Evolutionary conservation across 2,797 vertebrate species (phyloP).

Genomic region (Scolopax bukidnonensis): DNA sequence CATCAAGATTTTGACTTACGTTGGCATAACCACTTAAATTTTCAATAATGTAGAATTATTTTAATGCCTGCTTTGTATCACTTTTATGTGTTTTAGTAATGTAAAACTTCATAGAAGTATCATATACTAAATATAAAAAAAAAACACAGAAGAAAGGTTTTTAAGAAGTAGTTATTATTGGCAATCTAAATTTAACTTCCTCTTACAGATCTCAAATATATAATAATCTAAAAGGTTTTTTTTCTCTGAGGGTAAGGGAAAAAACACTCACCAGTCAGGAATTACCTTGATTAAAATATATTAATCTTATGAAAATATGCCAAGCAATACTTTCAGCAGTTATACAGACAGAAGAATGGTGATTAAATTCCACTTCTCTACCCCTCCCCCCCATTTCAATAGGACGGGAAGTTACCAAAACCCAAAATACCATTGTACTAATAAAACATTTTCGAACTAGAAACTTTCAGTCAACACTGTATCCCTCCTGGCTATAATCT

Average conservation of each 20-base stretch:
- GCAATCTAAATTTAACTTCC: background rate
- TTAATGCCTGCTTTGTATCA: background rate
- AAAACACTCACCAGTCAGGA: background rate
- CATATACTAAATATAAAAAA: background rate
- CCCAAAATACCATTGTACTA: background rate
- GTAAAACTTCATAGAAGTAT: background rate
- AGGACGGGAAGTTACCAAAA: background rate
- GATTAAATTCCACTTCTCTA: background rate
- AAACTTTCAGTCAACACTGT: background rate
- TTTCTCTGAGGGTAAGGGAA: background rate
- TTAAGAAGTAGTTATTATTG: background rate
- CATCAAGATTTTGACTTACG: background rate
- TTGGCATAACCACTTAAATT: accelerated
- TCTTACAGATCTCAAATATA: background rate
- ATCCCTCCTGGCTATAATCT: background rate
- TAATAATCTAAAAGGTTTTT: background rate
- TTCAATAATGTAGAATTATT: background rate
- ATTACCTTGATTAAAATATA: background rate
- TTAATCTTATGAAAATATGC: background rate
- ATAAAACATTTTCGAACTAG: background rate
- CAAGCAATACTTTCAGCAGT: background rate
- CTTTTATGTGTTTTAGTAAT: background rate
- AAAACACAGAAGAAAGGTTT: background rate
- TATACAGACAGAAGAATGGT: background rate
- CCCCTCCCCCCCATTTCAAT: background rate